Conservation (phyloP, 2,113 vertebrate genomes). For the Saguinus imperator region DNA sequence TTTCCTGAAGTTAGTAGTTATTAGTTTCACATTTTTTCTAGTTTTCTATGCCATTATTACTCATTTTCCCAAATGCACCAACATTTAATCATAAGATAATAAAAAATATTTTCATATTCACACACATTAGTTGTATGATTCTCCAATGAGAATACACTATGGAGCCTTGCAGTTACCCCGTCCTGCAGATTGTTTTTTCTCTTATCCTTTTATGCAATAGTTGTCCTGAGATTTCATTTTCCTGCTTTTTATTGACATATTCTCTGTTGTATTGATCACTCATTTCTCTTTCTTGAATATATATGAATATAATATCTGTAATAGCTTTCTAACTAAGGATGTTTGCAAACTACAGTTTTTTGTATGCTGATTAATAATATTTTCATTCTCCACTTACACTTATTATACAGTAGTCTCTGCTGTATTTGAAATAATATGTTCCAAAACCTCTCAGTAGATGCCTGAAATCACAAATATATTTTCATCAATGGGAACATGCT, state of each 20-base stretch:
- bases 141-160: background rate
- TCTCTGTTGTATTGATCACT: background rate
- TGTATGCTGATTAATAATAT: background rate
- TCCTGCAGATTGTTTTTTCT: background rate
- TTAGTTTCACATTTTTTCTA: background rate
- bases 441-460: background rate
- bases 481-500: background rate
- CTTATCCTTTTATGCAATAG: background rate
- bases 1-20: background rate
- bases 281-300: background rate
- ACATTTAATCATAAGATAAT: background rate
- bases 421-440: background rate
- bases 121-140: background rate
- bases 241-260: background rate
- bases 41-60: background rate
- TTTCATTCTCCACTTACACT: background rate
- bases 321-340: background rate
- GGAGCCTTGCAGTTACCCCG: background rate
- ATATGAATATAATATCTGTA: background rate
- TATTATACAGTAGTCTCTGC: background rate
- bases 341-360: accelerated
- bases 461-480: background rate
- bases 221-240: background rate
- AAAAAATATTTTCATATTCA: background rate
- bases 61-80: background rate